phyloP scores from a whole-genome alignment of 2,113 vertebrate genomes.

The Pelecanus crispus region DNA sequence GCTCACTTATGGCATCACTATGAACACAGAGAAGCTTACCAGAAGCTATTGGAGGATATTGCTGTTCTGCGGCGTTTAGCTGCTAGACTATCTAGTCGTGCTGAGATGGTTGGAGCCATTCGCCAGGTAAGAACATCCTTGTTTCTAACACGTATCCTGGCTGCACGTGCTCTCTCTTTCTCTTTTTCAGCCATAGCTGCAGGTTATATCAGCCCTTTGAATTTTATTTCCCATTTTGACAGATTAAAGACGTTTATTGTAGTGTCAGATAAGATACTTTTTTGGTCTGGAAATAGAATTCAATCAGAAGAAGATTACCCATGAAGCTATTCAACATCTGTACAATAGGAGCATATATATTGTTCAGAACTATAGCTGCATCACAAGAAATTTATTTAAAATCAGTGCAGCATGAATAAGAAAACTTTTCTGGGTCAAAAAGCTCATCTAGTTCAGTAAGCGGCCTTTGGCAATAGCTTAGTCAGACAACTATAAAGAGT shows the following conservation, averaged over 20 bases:
- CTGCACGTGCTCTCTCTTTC: neutral
- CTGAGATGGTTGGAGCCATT: conserved; percentile 92
- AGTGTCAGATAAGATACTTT: neutral
- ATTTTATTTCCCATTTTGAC: neutral
- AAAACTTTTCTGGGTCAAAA: neutral
- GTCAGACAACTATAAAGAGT: neutral
- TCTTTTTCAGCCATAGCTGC: neutral
- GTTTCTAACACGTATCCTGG: rapidly evolving
- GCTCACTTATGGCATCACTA: conserved; percentile 86
- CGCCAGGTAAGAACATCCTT: conserved; percentile 80
- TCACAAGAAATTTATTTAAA: neutral
- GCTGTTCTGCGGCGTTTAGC: conserved; percentile 85
- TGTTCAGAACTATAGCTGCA: neutral
- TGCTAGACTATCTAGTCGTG: conserved; percentile 88
- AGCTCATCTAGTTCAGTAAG: neutral
- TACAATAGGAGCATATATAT: neutral
- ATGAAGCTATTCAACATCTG: neutral
- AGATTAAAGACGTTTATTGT: neutral
- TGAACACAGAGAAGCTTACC: conserved; percentile 92
- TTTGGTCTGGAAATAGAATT: neutral
- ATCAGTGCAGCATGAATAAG: neutral
- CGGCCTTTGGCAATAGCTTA: neutral
- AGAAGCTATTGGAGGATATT: conserved; percentile 88
- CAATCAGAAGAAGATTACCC: neutral
- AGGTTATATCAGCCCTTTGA: neutral